These are phyloP conservation scores for Listronotus oregonensis DNA, from an alignment of 1,140 invertebrate genomes.

Conservation along the genomic window DNA sequence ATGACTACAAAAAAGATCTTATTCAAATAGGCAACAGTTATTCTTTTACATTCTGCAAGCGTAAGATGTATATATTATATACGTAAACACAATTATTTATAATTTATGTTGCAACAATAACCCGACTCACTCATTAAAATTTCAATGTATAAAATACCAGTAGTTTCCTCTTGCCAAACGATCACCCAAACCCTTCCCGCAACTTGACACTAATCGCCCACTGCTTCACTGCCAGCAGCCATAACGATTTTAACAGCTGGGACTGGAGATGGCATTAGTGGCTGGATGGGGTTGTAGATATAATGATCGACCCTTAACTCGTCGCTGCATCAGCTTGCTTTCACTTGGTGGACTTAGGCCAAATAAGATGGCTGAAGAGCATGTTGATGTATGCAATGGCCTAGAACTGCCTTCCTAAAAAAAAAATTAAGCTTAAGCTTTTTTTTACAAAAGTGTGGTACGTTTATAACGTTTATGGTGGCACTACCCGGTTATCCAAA, in stretches of 20 bases:
- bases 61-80: too few species aligned
- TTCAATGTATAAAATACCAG: background rate
- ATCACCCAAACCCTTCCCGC: slow-evolving; percentile 27
- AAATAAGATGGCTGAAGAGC: slow-evolving; percentile 59
- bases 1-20: too few species aligned
- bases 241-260: slow-evolving; percentile 49
- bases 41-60: too few species aligned
- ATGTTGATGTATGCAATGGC: slow-evolving; percentile 22
- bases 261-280: slow-evolving; percentile 52
- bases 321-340: slow-evolving; percentile 80
- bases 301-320: slow-evolving; percentile 61
- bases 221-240: slow-evolving; percentile 29
- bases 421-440: background rate
- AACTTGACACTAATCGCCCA: background rate
- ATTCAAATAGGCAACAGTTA: too few species aligned
- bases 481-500: too few species aligned
- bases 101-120: background rate
- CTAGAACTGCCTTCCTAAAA: slow-evolving; percentile 16
- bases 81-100: background rate
- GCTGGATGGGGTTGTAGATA: slow-evolving; percentile 43
- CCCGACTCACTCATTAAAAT: slow-evolving; percentile 26
- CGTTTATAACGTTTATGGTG: too few species aligned
- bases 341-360: slow-evolving; percentile 85
- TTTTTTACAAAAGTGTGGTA: slow-evolving; percentile 18
- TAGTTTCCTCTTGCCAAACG: slow-evolving; percentile 12